These are phyloP conservation scores for Eulemur rufifrons DNA, from an alignment of 2,113 vertebrate species.

Conservation along the genomic window DNA sequence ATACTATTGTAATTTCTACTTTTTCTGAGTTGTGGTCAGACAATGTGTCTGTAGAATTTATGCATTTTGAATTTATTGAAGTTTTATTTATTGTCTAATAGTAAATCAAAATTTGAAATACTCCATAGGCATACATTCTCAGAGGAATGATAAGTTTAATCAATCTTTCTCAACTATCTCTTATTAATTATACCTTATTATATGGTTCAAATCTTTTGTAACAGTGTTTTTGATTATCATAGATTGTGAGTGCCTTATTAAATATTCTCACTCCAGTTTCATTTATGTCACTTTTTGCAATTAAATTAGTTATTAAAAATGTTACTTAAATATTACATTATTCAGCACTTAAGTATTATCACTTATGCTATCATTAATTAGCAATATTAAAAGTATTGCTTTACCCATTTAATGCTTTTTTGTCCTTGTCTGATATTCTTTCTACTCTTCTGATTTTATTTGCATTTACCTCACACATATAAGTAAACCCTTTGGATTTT, in stretches of 20 bases:
- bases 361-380: background rate
- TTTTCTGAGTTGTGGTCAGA: background rate
- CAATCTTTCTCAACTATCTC: background rate
- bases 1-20: background rate
- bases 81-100: background rate
- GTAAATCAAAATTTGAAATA: background rate
- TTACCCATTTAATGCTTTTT: background rate
- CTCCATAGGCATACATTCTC: background rate
- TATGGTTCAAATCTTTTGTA: background rate
- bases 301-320: background rate
- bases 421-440: background rate
- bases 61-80: background rate
- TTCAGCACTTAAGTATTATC: background rate
- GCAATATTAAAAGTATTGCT: background rate
- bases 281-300: background rate
- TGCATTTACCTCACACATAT: background rate
- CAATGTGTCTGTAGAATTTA: background rate
- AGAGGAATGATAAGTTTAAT: background rate
- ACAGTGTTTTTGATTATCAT: background rate
- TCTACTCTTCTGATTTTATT: background rate
- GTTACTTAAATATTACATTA: background rate
- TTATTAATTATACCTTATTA: background rate
- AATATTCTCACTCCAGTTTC: background rate
- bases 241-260: background rate
- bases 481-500: background rate